Evolutionary conservation across 1,140 invertebrate genomes (phyloP).

Genomic region (Acromyrmex charruanus): DNA sequence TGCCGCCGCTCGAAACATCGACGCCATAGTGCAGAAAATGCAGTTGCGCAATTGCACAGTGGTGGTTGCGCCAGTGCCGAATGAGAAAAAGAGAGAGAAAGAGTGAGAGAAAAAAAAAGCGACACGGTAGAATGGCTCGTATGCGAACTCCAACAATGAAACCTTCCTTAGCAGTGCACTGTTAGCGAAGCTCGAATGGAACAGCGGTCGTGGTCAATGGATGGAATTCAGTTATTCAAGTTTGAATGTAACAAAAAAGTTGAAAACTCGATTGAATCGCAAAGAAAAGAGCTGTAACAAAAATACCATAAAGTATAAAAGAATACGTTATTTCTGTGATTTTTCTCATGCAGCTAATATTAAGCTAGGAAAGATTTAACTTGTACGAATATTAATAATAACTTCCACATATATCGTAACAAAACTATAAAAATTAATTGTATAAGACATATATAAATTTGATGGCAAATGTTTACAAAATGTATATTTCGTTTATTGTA

Average conservation of each 20-base stretch:
- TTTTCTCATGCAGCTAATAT: background rate
- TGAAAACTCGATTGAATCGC: constrained; percentile 52
- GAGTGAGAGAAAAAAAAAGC: constrained; percentile 16
- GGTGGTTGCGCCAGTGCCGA: background rate
- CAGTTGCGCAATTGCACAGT: constrained; percentile 37
- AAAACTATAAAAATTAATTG: background rate
- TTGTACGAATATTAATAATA: too few relatives aligned
- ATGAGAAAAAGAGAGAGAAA: constrained; percentile 9
- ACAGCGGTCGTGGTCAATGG: constrained; percentile 57
- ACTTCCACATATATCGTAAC: background rate
- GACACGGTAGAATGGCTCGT: constrained; percentile 40
- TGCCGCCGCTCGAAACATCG: constrained; percentile 13
- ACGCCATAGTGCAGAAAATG: constrained; percentile 1
- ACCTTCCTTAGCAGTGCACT: constrained; percentile 67
- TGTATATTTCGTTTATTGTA: background rate
- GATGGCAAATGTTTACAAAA: background rate
- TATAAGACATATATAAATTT: background rate
- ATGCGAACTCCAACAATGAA: constrained; percentile 72
- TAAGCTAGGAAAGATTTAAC: background rate
- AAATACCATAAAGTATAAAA: constrained; percentile 30
- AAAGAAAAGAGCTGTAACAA: constrained; percentile 42
- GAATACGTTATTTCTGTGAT: background rate
- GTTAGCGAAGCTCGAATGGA: constrained; percentile 38
- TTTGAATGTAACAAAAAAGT: constrained; percentile 65
- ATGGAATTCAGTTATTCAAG: constrained; percentile 71